Conservation (phyloP, 2,797 vertebrate species). For the Molossus alvarezi region DNA sequence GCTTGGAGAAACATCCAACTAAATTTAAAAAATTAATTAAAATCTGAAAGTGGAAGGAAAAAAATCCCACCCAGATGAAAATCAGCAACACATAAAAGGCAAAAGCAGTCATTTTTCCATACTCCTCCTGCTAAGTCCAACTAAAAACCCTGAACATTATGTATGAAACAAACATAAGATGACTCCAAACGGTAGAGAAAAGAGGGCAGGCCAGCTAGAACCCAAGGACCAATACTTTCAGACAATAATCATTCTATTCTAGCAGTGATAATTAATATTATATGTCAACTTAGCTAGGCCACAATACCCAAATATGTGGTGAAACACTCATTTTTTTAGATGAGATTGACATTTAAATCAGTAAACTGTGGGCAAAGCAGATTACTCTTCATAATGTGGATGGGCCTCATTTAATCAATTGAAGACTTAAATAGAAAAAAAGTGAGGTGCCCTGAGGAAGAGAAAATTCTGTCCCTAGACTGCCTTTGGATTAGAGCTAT, state of each 20-base stretch:
- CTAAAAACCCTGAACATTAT: not conserved
- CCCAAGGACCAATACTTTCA: not conserved
- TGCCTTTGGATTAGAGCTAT: not conserved
- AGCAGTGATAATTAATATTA: not conserved
- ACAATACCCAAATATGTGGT: not conserved
- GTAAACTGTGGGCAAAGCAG: slow-evolving; percentile 19
- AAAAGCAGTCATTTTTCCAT: not conserved
- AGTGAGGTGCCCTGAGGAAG: not conserved
- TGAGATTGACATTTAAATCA: slow-evolving; percentile 15
- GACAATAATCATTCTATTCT: not conserved
- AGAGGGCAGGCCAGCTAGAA: not conserved
- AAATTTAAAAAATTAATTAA: slow-evolving; percentile 25
- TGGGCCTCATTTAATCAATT: not conserved
- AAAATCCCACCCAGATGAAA: not conserved
- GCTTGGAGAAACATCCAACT: slow-evolving; percentile 6
- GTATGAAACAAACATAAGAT: not conserved
- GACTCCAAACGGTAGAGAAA: not conserved
- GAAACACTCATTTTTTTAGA: not conserved
- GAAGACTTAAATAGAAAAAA: not conserved
- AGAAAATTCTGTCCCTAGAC: slow-evolving; percentile 2
- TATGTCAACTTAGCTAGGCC: not conserved
- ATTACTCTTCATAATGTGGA: not conserved
- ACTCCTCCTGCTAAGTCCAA: not conserved
- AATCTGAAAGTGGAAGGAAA: not conserved
- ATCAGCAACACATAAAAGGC: not conserved